A percentile compares a stretch with the other conserved stretches of the same genome.
phyloP scores from a whole-genome alignment of 1,140 invertebrate species.

The Drosophila varians region DNA sequence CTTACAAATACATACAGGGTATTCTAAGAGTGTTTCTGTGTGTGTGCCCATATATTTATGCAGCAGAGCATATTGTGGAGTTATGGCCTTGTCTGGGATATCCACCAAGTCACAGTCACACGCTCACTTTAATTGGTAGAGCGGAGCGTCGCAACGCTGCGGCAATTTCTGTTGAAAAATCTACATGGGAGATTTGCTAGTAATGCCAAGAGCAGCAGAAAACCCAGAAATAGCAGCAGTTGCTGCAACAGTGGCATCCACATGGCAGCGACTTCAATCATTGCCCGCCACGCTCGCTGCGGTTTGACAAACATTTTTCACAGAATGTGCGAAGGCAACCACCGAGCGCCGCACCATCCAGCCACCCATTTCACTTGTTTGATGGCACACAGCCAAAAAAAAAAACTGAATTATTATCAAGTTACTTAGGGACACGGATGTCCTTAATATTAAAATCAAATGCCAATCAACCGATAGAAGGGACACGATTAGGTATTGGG shows the following conservation, averaged over 20 bases:
- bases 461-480: neutral
- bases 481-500: too few relatives aligned
- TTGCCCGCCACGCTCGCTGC: constrained; percentile 73
- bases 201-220: constrained; percentile 25
- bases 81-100: constrained; percentile 64
- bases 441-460: too few relatives aligned
- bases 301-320: constrained; percentile 81
- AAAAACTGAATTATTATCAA: neutral
- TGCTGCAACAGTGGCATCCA: constrained; percentile 46
- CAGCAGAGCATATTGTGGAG: constrained; percentile 69
- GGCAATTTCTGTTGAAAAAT: constrained; percentile 74
- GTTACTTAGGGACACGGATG: neutral
- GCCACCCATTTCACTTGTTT: constrained; percentile 21
- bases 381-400: constrained; percentile 27
- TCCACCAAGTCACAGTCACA: constrained; percentile 41
- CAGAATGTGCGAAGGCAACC: constrained; percentile 67
- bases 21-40: constrained; percentile 5
- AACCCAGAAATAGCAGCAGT: constrained; percentile 20
- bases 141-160: constrained; percentile 63
- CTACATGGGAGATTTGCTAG: constrained; percentile 55
- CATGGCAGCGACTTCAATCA: constrained; percentile 77
- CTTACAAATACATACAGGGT: constrained; percentile 6
- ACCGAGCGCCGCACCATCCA: constrained; percentile 22
- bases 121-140: constrained; percentile 76
- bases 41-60: constrained; percentile 42